A percentile compares a stretch with the other conserved stretches of the same genome.
Evolutionary conservation across 2,888 invertebrate species (phyloP).

Genomic region (Cheilosia grossa): DNA sequence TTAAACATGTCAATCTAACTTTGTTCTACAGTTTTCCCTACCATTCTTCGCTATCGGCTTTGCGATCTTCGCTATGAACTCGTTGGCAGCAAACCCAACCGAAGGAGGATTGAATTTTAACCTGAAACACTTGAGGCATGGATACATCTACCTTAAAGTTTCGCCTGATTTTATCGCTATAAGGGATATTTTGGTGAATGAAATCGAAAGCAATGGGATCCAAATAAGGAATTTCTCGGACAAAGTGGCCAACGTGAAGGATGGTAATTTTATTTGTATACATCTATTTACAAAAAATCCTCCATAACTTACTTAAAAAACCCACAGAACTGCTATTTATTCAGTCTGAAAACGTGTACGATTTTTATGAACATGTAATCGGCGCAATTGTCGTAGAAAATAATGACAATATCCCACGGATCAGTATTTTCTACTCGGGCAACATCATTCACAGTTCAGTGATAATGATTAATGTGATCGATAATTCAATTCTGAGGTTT

Average conservation of each 20-base stretch:
- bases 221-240: conserved; percentile 71
- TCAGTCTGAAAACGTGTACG: conserved; percentile 79
- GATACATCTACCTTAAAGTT: conserved; percentile 78
- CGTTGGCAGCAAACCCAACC: conserved; percentile 76
- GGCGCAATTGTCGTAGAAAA: conserved; percentile 78
- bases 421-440: conserved; percentile 83
- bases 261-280: conserved; percentile 2
- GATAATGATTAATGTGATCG: conserved; percentile 84
- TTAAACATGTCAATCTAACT: background rate
- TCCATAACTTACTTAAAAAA: background rate
- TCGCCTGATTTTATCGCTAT: conserved; percentile 65
- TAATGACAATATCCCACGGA: conserved; percentile 75
- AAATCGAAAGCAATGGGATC: conserved; percentile 77
- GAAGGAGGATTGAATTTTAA: conserved; percentile 78
- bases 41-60: conserved; percentile 77
- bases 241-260: conserved; percentile 36
- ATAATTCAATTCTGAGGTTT: conserved; percentile 83
- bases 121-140: conserved; percentile 77
- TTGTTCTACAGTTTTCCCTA: conserved; percentile 76
- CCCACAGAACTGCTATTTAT: conserved; percentile 78
- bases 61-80: conserved; percentile 79
- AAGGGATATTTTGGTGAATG: conserved; percentile 76
- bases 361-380: conserved; percentile 80
- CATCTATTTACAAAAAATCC: background rate
- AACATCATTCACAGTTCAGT: conserved; percentile 84